Base-by-base conservation (phyloP, 2,113 vertebrate species). In the Lepus europaeus region DNA sequence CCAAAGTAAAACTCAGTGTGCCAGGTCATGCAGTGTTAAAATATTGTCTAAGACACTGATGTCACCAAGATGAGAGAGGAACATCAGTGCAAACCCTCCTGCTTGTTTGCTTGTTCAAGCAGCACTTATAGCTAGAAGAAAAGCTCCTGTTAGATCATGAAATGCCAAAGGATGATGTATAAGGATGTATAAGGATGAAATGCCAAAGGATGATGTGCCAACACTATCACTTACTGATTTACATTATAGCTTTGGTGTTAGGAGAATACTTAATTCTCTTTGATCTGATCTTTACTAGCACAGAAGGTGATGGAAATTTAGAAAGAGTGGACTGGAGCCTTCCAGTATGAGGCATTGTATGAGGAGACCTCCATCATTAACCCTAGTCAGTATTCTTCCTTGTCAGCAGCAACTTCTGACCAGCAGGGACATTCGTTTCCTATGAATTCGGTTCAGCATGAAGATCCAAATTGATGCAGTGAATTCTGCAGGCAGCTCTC, bases 391-490 rank as follows among this genome's bases (percentile, higher is more conserved):
- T 93, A 96, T 97, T 97, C 96, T 83, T 78, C 61, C 94, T 96
- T 97, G 96, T 97, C 96, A 98, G 94, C 96, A 97, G 92, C 91
- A 93, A 84, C 77, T 87, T 95, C 81, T 96, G 88, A 49, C 53
- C 53, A 96, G 93, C 95, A 97, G 97, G 95, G 87, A 95, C 95
- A 85, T 93, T 97, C 93, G 97, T 83, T 45, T 45, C n/a, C 94
- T 97, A 31, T 97, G 96, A 98, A 97, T 97, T 98, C 96, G 96
- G 89, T 84, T 98, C 91, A 93, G 95, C 97, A 95, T 97, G 97
- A 97, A 98, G 98, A 97, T 94, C 89, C 81, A 98, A 97, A 98
- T 97, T 98, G 97, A 96, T 97, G 96, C 93, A 45, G 98, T 89
- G 93, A 61, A 98, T 98, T 97, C 97, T 97, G 92, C 3, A 59